Conservation (phyloP, 2,797 vertebrate genomes). For the Dryobates pubescens region DNA sequence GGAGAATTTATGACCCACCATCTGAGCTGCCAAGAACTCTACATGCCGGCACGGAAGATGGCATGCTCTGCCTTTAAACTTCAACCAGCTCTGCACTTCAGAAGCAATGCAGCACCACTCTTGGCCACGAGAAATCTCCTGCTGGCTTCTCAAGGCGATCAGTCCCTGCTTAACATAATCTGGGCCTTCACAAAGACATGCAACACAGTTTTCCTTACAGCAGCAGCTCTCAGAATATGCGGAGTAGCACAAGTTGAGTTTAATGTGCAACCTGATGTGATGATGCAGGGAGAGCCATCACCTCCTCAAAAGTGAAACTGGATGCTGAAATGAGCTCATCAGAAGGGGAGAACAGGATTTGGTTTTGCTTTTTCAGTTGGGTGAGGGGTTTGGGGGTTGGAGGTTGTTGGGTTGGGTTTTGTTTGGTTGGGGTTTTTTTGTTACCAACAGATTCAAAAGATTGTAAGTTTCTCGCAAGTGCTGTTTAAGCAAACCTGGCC, state of each 20-base stretch:
- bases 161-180: neutral
- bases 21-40: conserved; percentile 56
- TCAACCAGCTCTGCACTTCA: neutral
- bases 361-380: neutral
- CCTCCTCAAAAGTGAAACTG: neutral
- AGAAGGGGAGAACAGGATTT: neutral
- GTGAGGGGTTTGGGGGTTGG: too few relatives aligned
- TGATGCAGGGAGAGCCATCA: neutral
- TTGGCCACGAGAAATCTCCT: neutral
- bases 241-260: neutral
- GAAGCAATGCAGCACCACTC: neutral
- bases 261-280: neutral
- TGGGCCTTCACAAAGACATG: neutral
- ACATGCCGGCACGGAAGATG: neutral
- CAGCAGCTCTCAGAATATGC: fast-evolving
- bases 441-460: neutral
- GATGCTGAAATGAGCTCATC: neutral
- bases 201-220: neutral
- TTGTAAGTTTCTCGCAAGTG: neutral
- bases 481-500: neutral
- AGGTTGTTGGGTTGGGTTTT: too few relatives aligned
- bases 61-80: neutral
- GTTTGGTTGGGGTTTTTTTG: too few relatives aligned
- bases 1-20: conserved; percentile 65
- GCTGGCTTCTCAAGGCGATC: neutral